Conservation (phyloP, 2,113 vertebrate species). For the Meles meles region DNA sequence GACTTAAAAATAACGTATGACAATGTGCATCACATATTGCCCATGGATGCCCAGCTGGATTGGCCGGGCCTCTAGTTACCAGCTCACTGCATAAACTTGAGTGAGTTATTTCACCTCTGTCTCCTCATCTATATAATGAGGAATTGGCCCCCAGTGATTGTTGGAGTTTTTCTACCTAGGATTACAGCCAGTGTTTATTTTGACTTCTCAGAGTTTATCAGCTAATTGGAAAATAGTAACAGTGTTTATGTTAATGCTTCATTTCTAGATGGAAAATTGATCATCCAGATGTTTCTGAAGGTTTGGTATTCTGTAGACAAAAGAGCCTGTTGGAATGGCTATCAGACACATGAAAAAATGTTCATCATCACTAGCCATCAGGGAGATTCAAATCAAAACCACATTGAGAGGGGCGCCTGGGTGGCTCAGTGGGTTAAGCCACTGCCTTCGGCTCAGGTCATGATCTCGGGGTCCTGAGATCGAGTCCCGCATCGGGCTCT, state of each 20-base stretch:
- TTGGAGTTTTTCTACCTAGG: neutral
- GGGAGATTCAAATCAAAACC: too few relatives aligned
- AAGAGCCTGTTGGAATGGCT: neutral
- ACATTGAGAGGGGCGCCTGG: too few relatives aligned
- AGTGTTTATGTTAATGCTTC: neutral
- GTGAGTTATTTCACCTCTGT: neutral
- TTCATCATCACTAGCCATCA: too few relatives aligned
- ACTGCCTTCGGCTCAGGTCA: too few relatives aligned
- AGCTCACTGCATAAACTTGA: neutral
- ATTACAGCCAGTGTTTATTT: neutral
- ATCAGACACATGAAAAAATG: too few relatives aligned
- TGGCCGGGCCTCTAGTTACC: neutral
- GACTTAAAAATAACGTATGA: neutral
- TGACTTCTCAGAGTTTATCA: neutral
- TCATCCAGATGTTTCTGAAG: neutral
- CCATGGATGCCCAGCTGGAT: neutral
- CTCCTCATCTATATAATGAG: neutral
- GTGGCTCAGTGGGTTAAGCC: too few relatives aligned
- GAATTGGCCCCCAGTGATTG: neutral
- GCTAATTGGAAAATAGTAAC: neutral
- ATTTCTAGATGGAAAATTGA: constrained; percentile 9
- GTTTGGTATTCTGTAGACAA: neutral
- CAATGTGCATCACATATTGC: neutral
- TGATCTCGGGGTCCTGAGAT: too few relatives aligned
- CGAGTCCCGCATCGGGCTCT: too few relatives aligned